Evolutionary conservation across 1,140 invertebrate genomes (phyloP), one percentile per base, ranked within the genome.

Genomic region (Drosophila asahinai): DNA sequence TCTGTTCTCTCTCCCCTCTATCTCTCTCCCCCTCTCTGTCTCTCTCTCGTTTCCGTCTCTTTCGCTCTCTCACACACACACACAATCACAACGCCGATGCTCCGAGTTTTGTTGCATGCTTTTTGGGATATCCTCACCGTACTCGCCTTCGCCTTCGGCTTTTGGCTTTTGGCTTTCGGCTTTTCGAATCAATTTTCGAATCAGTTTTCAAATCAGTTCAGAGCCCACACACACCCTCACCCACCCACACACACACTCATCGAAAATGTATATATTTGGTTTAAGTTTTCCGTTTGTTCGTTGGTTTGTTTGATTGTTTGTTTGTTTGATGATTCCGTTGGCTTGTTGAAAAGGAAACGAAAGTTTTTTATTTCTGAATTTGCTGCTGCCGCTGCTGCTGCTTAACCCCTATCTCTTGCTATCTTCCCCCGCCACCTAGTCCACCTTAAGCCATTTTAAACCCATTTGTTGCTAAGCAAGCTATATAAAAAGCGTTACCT

Each of bases 311-410:
- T 52, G 68, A 57, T 74, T 45, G 71, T 74, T 74, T 49, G 81
- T 80, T 84, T 43, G 59, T 68, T 72, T 77, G 80, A 55, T 66
- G 64, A 38, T 43, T 57, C 61, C 64, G 59, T 63, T 75, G 49
- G 72, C 72, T 75, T 75, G 72, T 75, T 63, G 36, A 49, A 75
- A 57, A 49, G 30, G 70, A 75, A 75, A 75, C 43, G 59, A 49
- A 57, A 47, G 30, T 75, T 63, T 75, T 75, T 75, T 14, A 75
- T 75, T 77, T 59, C 43, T 48, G 30, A 30, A 65, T 75, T 66
- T 75, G 83, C 83, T 86, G 79, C 78, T 74, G 82, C 77, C 45
- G 63, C 62, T 68, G 61, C 60, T 38, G 60, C 49, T 60, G 40
- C 40, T 73, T 52, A 42, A 22, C 11, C 55, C 49, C 22, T 51